Conservation (phyloP, 2,888 invertebrate species). For the Embidobia sp. region DNA sequence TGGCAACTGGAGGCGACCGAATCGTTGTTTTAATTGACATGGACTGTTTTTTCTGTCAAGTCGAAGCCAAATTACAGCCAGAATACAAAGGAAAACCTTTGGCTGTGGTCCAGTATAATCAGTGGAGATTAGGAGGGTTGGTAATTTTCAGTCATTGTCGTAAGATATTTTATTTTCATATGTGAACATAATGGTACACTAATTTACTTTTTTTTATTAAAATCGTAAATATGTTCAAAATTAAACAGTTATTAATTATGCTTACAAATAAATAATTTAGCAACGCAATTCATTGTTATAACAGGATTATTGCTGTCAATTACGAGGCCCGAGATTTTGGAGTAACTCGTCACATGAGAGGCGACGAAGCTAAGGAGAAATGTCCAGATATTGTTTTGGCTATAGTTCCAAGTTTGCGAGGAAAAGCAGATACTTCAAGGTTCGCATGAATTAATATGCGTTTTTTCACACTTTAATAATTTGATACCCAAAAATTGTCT, state of each 20-base stretch:
- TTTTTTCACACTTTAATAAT: too few species aligned
- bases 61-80: slow-evolving; percentile 95
- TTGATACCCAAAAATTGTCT: too few species aligned
- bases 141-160: slow-evolving; percentile 68
- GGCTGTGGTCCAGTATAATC: slow-evolving; percentile 98
- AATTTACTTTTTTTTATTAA: too few species aligned
- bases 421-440: slow-evolving; percentile 97
- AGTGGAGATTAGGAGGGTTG: slow-evolving; percentile 96
- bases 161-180: too few species aligned
- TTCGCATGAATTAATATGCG: too few species aligned
- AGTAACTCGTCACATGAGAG: slow-evolving; percentile 94
- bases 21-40: slow-evolving; percentile 96
- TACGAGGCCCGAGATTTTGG: slow-evolving; percentile 96
- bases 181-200: too few species aligned
- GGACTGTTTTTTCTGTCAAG: slow-evolving; percentile 99
- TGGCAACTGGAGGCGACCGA: slow-evolving; percentile 83
- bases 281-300: too few species aligned
- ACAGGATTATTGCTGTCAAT: slow-evolving; percentile 97
- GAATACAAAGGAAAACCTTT: slow-evolving; percentile 92
- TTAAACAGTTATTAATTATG: too few species aligned
- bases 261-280: too few species aligned
- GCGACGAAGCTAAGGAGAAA: slow-evolving; percentile 93
- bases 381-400: slow-evolving; percentile 94
- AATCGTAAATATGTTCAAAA: too few species aligned
- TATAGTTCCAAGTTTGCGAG: slow-evolving; percentile 91